Percentiles rank a stretch among this genome's conserved stretches.
Conservation (phyloP, 2,888 invertebrate genomes). For the Drosophila melanocephala region DNA sequence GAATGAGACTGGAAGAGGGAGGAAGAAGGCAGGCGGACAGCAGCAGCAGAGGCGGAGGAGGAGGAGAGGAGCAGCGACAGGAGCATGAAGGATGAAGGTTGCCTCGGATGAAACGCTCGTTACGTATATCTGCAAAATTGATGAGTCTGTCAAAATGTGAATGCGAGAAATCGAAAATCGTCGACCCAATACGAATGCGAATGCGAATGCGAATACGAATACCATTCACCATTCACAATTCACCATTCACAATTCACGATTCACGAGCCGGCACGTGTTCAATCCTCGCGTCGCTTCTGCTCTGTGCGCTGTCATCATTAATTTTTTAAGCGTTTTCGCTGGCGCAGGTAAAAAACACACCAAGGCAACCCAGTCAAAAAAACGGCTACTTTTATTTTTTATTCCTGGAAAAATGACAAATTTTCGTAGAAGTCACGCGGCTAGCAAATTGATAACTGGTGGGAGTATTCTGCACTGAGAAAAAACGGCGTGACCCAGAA, state of each 20-base stretch:
- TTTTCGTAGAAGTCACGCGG: conserved; percentile 76
- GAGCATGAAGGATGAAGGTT: conserved; percentile 3
- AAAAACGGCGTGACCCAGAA: not conserved
- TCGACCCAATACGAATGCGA: conserved; percentile 18
- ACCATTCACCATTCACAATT: conserved; percentile 11
- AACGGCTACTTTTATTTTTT: conserved; percentile 1
- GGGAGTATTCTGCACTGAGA: conserved; percentile 9
- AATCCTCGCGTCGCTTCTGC: conserved; percentile 8
- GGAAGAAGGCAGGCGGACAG: not conserved
- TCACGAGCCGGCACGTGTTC: conserved; percentile 66
- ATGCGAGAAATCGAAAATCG: conserved; percentile 68
- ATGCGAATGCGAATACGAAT: not conserved
- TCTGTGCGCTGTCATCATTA: conserved; percentile 71
- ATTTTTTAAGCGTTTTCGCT: conserved; percentile 72
- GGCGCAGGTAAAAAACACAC: conserved; percentile 41
- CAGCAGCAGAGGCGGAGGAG: not conserved
- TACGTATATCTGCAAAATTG: conserved; percentile 76
- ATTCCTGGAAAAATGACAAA: conserved; percentile 74
- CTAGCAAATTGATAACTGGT: conserved; percentile 4
- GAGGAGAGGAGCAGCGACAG: not conserved
- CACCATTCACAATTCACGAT: not conserved
- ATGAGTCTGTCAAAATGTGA: conserved; percentile 82
- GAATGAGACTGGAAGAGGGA: not conserved
- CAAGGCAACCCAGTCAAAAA: conserved; percentile 22
- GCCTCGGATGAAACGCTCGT: conserved; percentile 39